phyloP scores from a whole-genome alignment of 1,140 invertebrate species.

The Rhyzopertha dominica region DNA sequence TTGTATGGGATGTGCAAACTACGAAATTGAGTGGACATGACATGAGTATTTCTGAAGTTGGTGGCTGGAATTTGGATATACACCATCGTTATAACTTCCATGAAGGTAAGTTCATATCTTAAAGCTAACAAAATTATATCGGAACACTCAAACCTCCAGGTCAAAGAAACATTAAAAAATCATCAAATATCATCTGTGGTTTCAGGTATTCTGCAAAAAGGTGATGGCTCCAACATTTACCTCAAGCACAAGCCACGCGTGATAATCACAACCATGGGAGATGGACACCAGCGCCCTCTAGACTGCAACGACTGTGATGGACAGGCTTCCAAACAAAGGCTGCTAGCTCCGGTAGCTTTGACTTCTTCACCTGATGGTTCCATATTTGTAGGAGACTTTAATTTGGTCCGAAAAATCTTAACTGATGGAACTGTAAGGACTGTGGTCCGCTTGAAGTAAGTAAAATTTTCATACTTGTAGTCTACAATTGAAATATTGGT shows the following conservation, averaged over 20 bases:
- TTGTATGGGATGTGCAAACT: slow-evolving; percentile 94
- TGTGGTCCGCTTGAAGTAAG: slow-evolving; percentile 85
- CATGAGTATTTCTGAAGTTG: slow-evolving; percentile 92
- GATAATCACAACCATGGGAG: slow-evolving; percentile 88
- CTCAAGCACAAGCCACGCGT: slow-evolving; percentile 89
- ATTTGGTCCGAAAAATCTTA: slow-evolving; percentile 84
- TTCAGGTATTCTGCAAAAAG: slow-evolving; percentile 89
- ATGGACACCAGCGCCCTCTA: slow-evolving; percentile 80
- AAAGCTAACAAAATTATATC: slow-evolving; percentile 1
- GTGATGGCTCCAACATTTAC: slow-evolving; percentile 95
- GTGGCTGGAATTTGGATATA: slow-evolving; percentile 95
- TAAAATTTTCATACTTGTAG: slow-evolving; percentile 29
- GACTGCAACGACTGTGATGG: slow-evolving; percentile 81
- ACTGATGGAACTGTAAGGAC: slow-evolving; percentile 84
- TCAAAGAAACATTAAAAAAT: slow-evolving; percentile 8
- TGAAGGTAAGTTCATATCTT: slow-evolving; percentile 61
- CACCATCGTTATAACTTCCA: slow-evolving; percentile 98
- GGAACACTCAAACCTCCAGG: background rate
- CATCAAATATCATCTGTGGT: slow-evolving; percentile 14
- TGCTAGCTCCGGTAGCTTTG: slow-evolving; percentile 87
- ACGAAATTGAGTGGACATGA: slow-evolving; percentile 93
- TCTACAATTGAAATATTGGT: too few relatives aligned
- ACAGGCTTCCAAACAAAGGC: slow-evolving; percentile 69
- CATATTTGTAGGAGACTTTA: slow-evolving; percentile 93
- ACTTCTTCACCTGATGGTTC: slow-evolving; percentile 89